Evolutionary conservation across 2,797 vertebrate species (phyloP), one percentile per base, ranked within the genome.

Genomic region (Brachymystax lenok): DNA sequence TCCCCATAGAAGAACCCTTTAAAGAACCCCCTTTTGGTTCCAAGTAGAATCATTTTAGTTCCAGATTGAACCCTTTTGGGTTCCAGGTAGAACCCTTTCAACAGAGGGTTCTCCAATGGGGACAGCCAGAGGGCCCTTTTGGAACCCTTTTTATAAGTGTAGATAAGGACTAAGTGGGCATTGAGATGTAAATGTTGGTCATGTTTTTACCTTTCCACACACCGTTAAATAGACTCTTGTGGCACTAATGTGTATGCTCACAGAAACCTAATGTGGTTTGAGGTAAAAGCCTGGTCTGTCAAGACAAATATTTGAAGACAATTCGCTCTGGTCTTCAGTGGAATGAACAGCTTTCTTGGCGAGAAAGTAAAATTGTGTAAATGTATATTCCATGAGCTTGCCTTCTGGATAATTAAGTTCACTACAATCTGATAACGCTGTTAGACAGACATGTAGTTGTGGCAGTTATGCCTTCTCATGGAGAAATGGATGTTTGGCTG

Each of bases 141-240:
- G 35, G 35, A 8, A 40, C 35, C 35, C 35, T 40, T 40, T 40
- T 40, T 40, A 1, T 40, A 40, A 40, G 35, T 35, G 35, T 35
- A 92, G 93, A 94, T 92, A 92, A 93, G 92, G 85, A 4, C 90
- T 86, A 91, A 93, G 92, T 90, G 92, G 91, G 86, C 86, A 89
- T 90, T 83, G 73, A 28, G 86, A 88, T 89, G 88, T 88, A 88
- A 91, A 89, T 86, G 85, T 87, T 84, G 63, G 81, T 80, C 86
- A 74, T 93, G 92, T 93, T 93, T 94, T 93, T 93, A 92, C 89
- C 86, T 91, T 93, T 87, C 17, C 92, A 89, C 81, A 85, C 86
- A 85, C 87, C 27, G 67, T 61, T 89, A 88, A 90, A 74, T 85
- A 19, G n/a, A 90, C 88, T 88, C 89, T 87, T 89, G 86, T 83